phyloP scores from a whole-genome alignment of 2,113 vertebrate genomes.

The Eleginops maclovinus region DNA sequence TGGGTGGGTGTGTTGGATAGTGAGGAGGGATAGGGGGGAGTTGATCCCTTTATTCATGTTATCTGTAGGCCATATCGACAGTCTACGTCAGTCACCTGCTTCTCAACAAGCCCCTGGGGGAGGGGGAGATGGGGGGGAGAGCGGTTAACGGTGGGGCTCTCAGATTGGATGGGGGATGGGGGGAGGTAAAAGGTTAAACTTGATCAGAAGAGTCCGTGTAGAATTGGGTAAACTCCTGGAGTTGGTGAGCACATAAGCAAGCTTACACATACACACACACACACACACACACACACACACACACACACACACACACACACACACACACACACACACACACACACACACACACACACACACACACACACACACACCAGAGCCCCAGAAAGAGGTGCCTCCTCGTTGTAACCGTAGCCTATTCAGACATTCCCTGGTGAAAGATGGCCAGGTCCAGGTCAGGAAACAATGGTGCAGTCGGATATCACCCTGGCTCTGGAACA shows the following conservation, averaged over 20 bases:
- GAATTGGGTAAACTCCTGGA: conserved; percentile 56
- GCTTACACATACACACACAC: conserved; percentile 29
- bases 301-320: conserved; percentile 32
- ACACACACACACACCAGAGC: conserved; percentile 27
- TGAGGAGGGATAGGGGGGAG: conserved; percentile 68
- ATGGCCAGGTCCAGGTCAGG: conserved; percentile 65
- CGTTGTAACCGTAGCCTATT: conserved; percentile 73
- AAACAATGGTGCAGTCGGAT: conserved; percentile 59
- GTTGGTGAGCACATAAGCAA: conserved; percentile 39
- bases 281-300: conserved; percentile 34
- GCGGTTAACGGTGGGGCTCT: conserved; percentile 50
- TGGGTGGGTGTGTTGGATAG: conserved; percentile 45
- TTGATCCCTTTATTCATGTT: conserved; percentile 72
- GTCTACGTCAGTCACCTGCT: conserved; percentile 85
- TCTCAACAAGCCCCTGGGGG: conserved; percentile 69
- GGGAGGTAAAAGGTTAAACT: conserved; percentile 84
- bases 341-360: conserved; percentile 28
- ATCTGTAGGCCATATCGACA: conserved; percentile 79
- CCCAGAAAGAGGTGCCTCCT: conserved; percentile 35
- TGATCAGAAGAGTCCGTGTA: conserved; percentile 73
- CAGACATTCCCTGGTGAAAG: conserved; percentile 71
- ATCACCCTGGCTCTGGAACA: conserved; percentile 60
- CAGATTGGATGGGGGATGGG: conserved; percentile 60
- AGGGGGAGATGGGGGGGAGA: conserved; percentile 55
- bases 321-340: conserved; percentile 19